phyloP scores from a whole-genome alignment of 2,797 vertebrate genomes.

The Anabacerthia variegaticeps region DNA sequence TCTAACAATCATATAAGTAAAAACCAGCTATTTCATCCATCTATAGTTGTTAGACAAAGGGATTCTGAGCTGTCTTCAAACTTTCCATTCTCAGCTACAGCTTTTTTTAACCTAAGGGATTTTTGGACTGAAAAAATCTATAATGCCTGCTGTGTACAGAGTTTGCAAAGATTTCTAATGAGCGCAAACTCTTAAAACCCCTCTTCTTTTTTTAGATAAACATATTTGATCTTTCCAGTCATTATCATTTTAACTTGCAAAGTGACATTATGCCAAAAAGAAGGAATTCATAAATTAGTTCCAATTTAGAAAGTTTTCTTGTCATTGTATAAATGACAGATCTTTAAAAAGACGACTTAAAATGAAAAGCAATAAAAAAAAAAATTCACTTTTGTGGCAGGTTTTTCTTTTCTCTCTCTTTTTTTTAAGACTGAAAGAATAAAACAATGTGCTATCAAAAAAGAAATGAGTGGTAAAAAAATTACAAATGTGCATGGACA shows the following conservation, averaged over 20 bases:
- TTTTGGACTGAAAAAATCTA: slow-evolving; percentile 20
- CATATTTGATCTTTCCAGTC: slow-evolving; percentile 65
- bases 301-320: slow-evolving; percentile 80
- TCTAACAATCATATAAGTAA: not conserved
- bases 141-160: slow-evolving; percentile 43
- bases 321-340: slow-evolving; percentile 83
- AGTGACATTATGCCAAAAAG: slow-evolving; percentile 78
- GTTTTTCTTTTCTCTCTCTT: slow-evolving; percentile 16
- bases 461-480: slow-evolving; percentile 10
- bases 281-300: slow-evolving; percentile 80
- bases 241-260: slow-evolving; percentile 78
- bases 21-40: not conserved
- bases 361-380: slow-evolving; percentile 79
- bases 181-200: slow-evolving; percentile 56
- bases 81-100: not conserved
- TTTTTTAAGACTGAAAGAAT: slow-evolving; percentile 40
- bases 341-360: slow-evolving; percentile 78
- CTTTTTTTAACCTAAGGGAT: not conserved
- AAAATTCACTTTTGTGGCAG: slow-evolving; percentile 72
- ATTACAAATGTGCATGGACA: not conserved
- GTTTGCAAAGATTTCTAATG: slow-evolving; percentile 45
- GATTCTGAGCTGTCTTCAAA: not conserved
- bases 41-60: not conserved
- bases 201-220: slow-evolving; percentile 49
- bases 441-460: slow-evolving; percentile 61